Base-by-base conservation (phyloP, 2,888 invertebrate genomes). In the Bellardia bayeri region DNA sequence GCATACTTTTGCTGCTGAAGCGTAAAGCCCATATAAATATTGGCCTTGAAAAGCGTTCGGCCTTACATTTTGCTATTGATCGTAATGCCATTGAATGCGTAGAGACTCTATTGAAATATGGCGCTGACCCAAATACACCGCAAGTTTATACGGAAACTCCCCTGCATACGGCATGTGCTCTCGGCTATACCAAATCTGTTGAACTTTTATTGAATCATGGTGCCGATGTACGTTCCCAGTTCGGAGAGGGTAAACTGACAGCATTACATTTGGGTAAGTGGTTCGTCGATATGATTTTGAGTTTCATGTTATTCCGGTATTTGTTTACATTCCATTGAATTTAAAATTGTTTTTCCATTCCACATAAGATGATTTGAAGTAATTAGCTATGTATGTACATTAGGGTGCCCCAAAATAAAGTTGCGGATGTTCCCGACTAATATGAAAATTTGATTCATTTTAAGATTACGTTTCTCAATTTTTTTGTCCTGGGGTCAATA, bases 61-160 rank as follows among this genome's bases (percentile, higher is more conserved):
- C 98, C 0, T 94, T 98, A 87, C 97, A 98, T 92, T 97, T 97
- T 92, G 98, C 98, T 0, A 97, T 97, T 75, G 95, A 97, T 89
- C 97, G 96, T 91, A 95, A 96, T 91, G 96, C 96, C 13, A 94
- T 95, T 80, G 96, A 96, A 88, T 97, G 97, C 90, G 97, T 97
- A 2, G 95, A 95, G 91, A 95, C 95, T 89, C 94, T 98, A 88
- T 93, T 98, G 75, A 95, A 96, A 89, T 95, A 96, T 88, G 97
- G 97, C 69, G 98, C 98, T 3, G 96, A 95, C 91, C 96, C 98
- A 37, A 97, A 98, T 91, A 97, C 97, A 82, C 96, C 96, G 40
- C 97, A 97, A 95, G 92, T 97, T 49, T 97, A 96, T 91, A 97
- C 97, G 8, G 97, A 98, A 94, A 97, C 97, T 0, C 97, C 97